A percentile compares a stretch with the other conserved stretches of the same genome.
phyloP scores from a whole-genome alignment of 1,140 invertebrate species.

The Temnothorax longispinosus region DNA sequence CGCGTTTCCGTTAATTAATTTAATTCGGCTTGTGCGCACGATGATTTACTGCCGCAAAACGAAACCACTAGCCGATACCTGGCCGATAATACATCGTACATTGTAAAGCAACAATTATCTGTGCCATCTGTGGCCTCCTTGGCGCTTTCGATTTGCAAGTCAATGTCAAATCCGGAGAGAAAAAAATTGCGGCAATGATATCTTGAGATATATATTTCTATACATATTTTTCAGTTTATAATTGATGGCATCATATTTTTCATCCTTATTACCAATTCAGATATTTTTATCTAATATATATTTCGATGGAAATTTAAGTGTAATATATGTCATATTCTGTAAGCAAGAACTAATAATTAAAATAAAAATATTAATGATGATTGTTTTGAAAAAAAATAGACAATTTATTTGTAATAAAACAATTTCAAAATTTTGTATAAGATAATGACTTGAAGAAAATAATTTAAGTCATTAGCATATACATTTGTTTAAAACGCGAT shows the following conservation, averaged over 20 bases:
- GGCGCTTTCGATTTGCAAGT: background rate
- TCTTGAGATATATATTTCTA: background rate
- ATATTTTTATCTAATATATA: background rate
- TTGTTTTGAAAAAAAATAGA: background rate
- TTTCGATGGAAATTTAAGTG: background rate
- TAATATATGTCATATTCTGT: background rate
- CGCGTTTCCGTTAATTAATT: conserved; percentile 21
- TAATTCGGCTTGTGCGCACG: background rate
- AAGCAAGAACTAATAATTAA: background rate
- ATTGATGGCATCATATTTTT: background rate
- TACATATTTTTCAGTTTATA: background rate
- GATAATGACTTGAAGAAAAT: background rate
- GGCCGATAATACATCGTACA: conserved; percentile 14
- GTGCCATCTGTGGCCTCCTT: background rate
- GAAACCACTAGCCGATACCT: background rate
- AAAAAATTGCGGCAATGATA: background rate
- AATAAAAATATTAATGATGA: background rate
- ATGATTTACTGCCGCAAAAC: conserved; percentile 8
- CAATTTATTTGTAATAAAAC: background rate
- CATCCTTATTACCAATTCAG: background rate
- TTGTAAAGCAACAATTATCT: background rate
- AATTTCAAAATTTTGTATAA: background rate
- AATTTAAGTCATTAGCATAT: background rate
- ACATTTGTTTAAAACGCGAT: background rate
- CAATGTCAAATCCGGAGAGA: background rate